Base-by-base conservation (phyloP, 2,113 vertebrate species). In the Halcyon senegalensis region DNA sequence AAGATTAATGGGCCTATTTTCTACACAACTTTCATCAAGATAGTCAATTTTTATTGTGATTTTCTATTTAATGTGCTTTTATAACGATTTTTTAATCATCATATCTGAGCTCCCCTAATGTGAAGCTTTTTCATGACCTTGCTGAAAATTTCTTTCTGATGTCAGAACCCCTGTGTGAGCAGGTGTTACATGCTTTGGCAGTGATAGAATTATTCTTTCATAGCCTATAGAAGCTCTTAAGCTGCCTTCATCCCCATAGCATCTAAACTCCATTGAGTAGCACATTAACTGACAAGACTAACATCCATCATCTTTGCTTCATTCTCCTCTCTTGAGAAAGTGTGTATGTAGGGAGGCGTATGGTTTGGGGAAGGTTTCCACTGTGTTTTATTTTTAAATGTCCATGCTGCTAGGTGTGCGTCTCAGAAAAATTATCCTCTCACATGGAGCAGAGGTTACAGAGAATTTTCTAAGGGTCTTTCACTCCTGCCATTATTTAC, bases 131-230 rank as follows among this genome's bases (percentile, higher is more conserved):
- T 81, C 70, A 78, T 58, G 60, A 81, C 86, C 68, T 94, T 92
- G 68, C 73, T 2, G 14, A 94, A 92, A 77, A 78, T 82, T 74
- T 86, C 88, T 68, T 89, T 59, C 48, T 88, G 56, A 78, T 84
- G 86, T 89, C 89, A 92, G 88, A 90, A 87, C 18, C n/a, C 64
- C 64, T 66, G 66, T 10, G 15, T 68, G 58, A 92, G 80, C 77
- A 90, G 76, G 73, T 94, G 86, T 84, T 87, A 78, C 60, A 53
- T 37, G 48, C 24, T 79, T 82, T 92, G 80, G 80, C 80, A 92
- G 77, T 87, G 83, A 95, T 41, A 76, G 76, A 93, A 94, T 92
- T 92, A 92, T 86, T 96, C 83, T 92, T 72, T 84, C 89, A 94
- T 87, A 91, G 68, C 70, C 93, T 84, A 48, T 9, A 82, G 94